A percentile compares a stretch with the other conserved stretches of the same genome.
phyloP scores from a whole-genome alignment of 2,888 invertebrate species.

The Chloromyia formosa region DNA sequence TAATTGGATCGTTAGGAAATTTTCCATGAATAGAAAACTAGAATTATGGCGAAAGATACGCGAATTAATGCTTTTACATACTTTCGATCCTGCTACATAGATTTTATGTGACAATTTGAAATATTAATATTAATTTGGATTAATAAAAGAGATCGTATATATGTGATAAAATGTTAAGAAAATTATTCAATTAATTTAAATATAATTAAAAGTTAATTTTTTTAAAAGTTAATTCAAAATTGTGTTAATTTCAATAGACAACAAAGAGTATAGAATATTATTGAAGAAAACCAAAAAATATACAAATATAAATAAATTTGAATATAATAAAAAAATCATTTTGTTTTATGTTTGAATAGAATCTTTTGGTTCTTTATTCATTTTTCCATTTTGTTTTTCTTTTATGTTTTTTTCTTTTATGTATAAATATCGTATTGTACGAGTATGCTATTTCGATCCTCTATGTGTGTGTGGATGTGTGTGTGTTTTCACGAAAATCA shows the following conservation, averaged over 20 bases:
- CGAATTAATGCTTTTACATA: background rate
- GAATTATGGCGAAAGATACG: no score
- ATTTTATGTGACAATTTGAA: background rate
- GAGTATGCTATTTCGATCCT: conserved; percentile 8
- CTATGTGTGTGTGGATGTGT: conserved; percentile 39
- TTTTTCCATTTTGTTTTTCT: conserved; percentile 35
- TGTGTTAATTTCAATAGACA: background rate
- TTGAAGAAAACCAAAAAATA: no score
- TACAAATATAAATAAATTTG: background rate
- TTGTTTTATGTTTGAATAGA: conserved; percentile 39
- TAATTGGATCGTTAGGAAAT: no score
- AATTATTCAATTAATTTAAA: background rate
- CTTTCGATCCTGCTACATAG: background rate
- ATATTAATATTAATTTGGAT: background rate
- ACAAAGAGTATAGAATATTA: no score
- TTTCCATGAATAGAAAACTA: no score
- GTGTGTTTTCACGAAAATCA: conserved; percentile 27
- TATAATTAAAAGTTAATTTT: conserved; percentile 20
- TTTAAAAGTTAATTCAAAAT: conserved; percentile 33
- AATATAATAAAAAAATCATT: conserved; percentile 38
- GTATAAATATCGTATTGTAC: background rate
- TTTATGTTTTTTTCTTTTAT: conserved; percentile 46
- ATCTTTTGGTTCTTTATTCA: conserved; percentile 47
- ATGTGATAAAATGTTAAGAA: no score
- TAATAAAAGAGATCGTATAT: no score